Evolutionary conservation across 2,797 vertebrate species (phyloP), one percentile per base, ranked within the genome.

Genomic region (Acanthurus tractus): DNA sequence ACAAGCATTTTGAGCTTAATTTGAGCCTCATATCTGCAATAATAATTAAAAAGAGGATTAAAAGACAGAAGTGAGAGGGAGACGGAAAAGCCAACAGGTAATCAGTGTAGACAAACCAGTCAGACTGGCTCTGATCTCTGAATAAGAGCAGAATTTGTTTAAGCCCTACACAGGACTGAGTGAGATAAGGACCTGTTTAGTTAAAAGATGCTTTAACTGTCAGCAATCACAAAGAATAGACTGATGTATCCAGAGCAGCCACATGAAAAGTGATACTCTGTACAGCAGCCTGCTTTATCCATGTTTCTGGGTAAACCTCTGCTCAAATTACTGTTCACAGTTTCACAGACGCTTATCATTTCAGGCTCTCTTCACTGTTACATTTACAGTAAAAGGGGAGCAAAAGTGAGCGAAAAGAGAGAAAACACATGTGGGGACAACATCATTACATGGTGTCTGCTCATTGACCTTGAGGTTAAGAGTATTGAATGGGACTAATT

Each of bases 1-100:
- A 97, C 97, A 97, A 97, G 96, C 96, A 97, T 98, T 97, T 96
- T 96, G 96, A 96, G 97, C 96, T 96, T 92, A 93, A 92, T 94
- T 93, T 94, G 91, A 94, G 92, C 89, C 93, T 94, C 94, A 90
- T 94, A 94, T 93, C 93, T 94, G 94, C 92, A 94, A 94, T 94
- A 94, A 94, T 94, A 94, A 94, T 94, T 94, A 94, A 94, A 93
- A 94, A 94, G 90, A 92, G 92, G 93, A 94, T 94, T 94, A 92
- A 93, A 93, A 92, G 93, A 93, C 92, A 94, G 89, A 91, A 93
- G 92, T 93, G 92, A 92, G 88, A 88, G 75, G 81, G 82, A 93
- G 90, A 86, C 40, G 10, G 79, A 81, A 81, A 89, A 93, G 91
- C 92, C 91, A 94, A 94, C 92, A 94, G 92, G 94, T 94, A 94